Percentiles rank a stretch among this genome's conserved stretches.
These are phyloP conservation scores for Drosophila burlai DNA, from an alignment of 1,140 invertebrate genomes.

Conservation along the genomic window DNA sequence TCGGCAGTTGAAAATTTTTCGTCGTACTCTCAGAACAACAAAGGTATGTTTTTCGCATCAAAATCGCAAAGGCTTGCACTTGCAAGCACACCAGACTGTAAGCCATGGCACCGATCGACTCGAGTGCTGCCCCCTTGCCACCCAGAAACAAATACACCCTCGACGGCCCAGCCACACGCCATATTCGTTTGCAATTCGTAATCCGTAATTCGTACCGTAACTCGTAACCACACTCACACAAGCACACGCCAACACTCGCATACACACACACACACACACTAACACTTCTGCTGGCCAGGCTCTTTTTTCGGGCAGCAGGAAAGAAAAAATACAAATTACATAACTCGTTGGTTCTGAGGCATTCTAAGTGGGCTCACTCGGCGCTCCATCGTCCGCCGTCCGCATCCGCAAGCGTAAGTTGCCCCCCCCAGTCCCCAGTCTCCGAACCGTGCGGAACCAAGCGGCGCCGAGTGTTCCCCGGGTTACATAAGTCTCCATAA, in stretches of 20 bases:
- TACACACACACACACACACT: constrained; percentile 37
- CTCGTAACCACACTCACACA: constrained; percentile 60
- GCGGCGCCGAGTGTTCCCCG: constrained; percentile 8
- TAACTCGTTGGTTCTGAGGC: constrained; percentile 56
- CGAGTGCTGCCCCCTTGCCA: constrained; percentile 49
- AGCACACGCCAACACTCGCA: constrained; percentile 9
- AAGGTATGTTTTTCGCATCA: constrained; percentile 73
- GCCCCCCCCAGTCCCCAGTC: constrained; percentile 1
- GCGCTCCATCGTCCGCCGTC: constrained; percentile 25
- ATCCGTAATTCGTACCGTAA: constrained; percentile 59
- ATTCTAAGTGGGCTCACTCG: constrained; percentile 54
- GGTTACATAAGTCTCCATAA: constrained; percentile 42
- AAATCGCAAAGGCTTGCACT: constrained; percentile 29
- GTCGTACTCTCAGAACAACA: constrained; percentile 75
- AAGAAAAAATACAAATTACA: constrained; percentile 70
- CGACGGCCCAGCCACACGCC: constrained; percentile 8
- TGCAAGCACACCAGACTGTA: constrained; percentile 61
- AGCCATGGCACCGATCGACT: constrained; percentile 53
- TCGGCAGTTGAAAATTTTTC: constrained; percentile 74
- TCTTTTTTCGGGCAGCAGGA: constrained; percentile 55
- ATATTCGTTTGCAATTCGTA: constrained; percentile 7
- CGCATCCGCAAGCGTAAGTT: constrained; percentile 41
- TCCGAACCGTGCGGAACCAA: constrained; percentile 3
- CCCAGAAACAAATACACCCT: constrained; percentile 21
- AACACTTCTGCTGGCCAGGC: constrained; percentile 59